Base-by-base conservation (phyloP, 2,113 vertebrate genomes). In the Tringa solitaria region DNA sequence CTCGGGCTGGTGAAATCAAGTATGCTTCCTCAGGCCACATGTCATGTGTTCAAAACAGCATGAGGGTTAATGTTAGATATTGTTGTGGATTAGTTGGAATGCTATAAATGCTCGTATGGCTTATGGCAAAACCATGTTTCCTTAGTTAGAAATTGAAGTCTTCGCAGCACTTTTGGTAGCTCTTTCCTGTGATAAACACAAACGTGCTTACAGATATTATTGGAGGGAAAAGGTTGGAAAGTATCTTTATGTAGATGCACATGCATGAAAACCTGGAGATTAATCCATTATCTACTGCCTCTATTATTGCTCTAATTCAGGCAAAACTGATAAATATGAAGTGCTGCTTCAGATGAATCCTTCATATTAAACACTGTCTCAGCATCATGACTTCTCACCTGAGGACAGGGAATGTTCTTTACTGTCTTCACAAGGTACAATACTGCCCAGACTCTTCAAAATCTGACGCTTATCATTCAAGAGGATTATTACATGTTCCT, bases 21-120 rank as follows among this genome's bases (percentile, higher is more conserved):
- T 0, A 35, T 50, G 33, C 8, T 43, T 75, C 74, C 57, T 60
- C 82, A 4, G 1, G n/a, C 17, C 21, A 17, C 1, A 1, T 37
- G 18, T n/a, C 61, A 27, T 0, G 2, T 27, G 37, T 43, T 63
- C 35, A 45, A 46, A 94, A 65, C 6, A 51, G 63, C 70, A 35
- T 1, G 2, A 60, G 33, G 6, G 51, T 35, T 57, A 73, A n/a
- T 10, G 45, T 35, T 39, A 73, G 61, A 41, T 8, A 60, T 3
- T 50, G 22, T 33, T 26, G 19, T 21, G 67, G 37, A 32, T 84
- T 86, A 67, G 46, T 0, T 77, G 50, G 46, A 48, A 56, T 30
- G 20, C 35, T 70, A 6, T 9, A 45, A 79, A 80, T 41, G 50
- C 27, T 61, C 68, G 30, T 5, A 33, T 3, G 32, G 90, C 28